A percentile compares a stretch with the other conserved stretches of the same genome.
Conservation (phyloP, 2,888 invertebrate species). For the Lypha dubia region DNA sequence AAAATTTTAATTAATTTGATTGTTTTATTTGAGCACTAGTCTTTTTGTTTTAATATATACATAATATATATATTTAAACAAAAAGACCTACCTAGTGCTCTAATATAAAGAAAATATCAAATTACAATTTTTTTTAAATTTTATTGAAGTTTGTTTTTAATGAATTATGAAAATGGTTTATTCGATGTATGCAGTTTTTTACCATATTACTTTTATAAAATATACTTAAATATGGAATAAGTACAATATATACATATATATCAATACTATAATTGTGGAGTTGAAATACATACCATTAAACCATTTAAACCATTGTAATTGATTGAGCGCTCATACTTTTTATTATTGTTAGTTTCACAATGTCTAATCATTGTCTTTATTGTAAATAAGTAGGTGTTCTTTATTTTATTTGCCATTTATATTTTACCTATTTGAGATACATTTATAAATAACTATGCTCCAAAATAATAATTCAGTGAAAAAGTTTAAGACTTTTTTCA, state of each 20-base stretch:
- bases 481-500: background rate
- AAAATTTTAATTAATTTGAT: too few species aligned
- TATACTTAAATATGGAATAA: too few species aligned
- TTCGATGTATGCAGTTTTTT: slow-evolving; percentile 44
- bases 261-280: slow-evolving; percentile 1
- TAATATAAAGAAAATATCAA: too few species aligned
- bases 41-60: too few species aligned
- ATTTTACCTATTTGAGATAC: slow-evolving; percentile 13
- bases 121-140: slow-evolving; percentile 7
- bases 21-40: too few species aligned
- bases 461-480: background rate
- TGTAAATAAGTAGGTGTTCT: slow-evolving; percentile 39
- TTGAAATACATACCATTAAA: slow-evolving; percentile 3
- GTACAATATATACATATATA: background rate
- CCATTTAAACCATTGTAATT: slow-evolving; percentile 3
- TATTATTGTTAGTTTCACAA: too few species aligned
- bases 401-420: slow-evolving; percentile 31
- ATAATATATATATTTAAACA: too few species aligned
- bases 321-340: background rate
- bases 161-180: slow-evolving; percentile 20
- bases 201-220: slow-evolving; percentile 35
- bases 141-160: slow-evolving; percentile 3
- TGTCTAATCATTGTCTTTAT: slow-evolving; percentile 18
- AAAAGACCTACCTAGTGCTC: too few species aligned
- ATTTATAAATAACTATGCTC: background rate